Conservation (phyloP, 53 echinoderm and acorn worm species). For the Temnopleurus reevesii region DNA sequence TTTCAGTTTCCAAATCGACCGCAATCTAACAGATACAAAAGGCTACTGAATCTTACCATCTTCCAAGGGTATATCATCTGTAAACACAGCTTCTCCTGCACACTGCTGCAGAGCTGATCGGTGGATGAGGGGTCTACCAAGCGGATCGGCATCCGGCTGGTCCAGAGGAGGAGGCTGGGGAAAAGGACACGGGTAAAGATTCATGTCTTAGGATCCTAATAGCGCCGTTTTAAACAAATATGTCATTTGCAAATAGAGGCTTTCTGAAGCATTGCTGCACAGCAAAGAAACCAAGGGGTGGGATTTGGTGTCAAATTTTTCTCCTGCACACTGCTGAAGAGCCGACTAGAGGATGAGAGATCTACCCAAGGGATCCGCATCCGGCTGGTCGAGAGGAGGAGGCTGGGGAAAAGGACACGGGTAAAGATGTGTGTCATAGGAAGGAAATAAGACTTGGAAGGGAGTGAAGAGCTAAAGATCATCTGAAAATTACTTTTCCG, state of each 20-base stretch:
- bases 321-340: conserved; percentile 30
- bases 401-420: too few relatives aligned
- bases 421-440: too few relatives aligned
- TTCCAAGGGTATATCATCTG: conserved; percentile 20
- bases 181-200: too few relatives aligned
- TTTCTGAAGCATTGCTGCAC: conserved; percentile 13
- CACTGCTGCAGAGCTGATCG: conserved; percentile 36
- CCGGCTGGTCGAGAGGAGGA: conserved; percentile 39
- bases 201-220: too few relatives aligned
- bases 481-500: too few relatives aligned
- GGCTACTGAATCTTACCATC: background rate
- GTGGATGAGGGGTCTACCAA: conserved; percentile 50
- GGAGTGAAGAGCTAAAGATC: too few relatives aligned
- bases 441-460: too few relatives aligned
- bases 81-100: conserved; percentile 3
- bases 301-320: too few relatives aligned
- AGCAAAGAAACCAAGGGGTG: conserved; percentile 14
- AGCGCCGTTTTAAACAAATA: background rate
- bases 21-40: too few relatives aligned
- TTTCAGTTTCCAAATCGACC: too few relatives aligned
- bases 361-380: conserved; percentile 48
- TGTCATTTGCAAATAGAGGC: conserved; percentile 6
- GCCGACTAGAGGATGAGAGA: conserved; percentile 24
- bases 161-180: conserved; percentile 30
- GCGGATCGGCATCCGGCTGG: conserved; percentile 48